These are phyloP conservation scores for Brachionus rotundiformis DNA, from an alignment of 1,140 invertebrate genomes.

Conservation along the genomic window DNA sequence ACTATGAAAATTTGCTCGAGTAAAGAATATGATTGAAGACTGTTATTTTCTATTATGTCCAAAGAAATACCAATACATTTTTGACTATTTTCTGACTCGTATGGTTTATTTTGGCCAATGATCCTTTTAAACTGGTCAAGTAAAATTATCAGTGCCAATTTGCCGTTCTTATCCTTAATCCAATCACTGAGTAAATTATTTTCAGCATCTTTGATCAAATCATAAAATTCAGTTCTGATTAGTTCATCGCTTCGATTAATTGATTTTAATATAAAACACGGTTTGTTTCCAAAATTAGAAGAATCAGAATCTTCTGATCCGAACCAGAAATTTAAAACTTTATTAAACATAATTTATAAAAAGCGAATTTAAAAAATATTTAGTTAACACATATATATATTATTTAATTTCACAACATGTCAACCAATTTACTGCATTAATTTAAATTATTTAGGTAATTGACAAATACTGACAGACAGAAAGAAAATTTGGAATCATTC, in stretches of 20 bases:
- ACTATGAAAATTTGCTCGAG: constrained; percentile 10
- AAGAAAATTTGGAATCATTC: too few relatives aligned
- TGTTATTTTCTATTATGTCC: neutral
- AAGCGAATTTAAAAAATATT: neutral
- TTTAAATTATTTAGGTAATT: too few relatives aligned
- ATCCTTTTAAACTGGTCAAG: constrained; percentile 19
- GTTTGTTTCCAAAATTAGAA: neutral
- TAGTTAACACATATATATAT: neutral
- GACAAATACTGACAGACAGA: too few relatives aligned
- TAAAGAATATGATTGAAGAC: neutral
- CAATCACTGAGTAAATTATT: neutral
- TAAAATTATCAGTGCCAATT: constrained; percentile 30
- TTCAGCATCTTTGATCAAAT: neutral
- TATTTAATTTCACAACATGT: constrained; percentile 15
- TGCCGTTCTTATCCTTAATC: neutral
- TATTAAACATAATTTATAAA: neutral
- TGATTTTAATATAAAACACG: neutral
- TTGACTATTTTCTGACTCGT: neutral
- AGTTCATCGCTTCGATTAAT: constrained; percentile 13
- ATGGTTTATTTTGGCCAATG: neutral
- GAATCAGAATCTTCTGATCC: neutral
- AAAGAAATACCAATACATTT: neutral
- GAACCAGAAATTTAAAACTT: constrained; percentile 36
- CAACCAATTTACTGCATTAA: neutral
- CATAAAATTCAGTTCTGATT: neutral